These are phyloP conservation scores for Edolisoma coerulescens DNA, from an alignment of 2,113 vertebrate genomes.

Conservation along the genomic window DNA sequence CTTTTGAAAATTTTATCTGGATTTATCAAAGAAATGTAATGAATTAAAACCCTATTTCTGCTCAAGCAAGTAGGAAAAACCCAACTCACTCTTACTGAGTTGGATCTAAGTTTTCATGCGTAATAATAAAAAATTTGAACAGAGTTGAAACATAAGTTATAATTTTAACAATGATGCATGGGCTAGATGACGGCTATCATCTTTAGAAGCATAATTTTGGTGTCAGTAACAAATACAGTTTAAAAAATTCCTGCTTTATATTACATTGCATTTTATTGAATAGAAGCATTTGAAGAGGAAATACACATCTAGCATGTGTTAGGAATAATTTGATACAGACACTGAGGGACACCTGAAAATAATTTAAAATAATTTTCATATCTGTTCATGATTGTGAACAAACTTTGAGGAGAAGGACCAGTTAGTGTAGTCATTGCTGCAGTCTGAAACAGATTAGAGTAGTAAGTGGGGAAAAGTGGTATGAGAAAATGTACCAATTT, in stretches of 20 bases:
- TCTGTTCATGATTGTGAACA: neutral
- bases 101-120: neutral
- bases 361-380: neutral
- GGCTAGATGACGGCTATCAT: neutral
- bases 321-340: neutral
- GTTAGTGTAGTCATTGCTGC: neutral
- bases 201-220: neutral
- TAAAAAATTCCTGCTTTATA: neutral
- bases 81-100: neutral
- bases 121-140: neutral
- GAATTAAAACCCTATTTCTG: neutral
- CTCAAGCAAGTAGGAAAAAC: neutral
- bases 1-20: neutral
- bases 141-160: neutral
- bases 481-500: neutral
- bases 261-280: neutral
- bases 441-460: neutral
- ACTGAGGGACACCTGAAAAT: neutral
- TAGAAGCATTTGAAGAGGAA: neutral
- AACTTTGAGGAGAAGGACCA: neutral
- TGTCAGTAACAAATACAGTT: neutral
- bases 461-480: neutral
- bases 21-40: neutral
- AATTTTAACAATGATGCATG: neutral
- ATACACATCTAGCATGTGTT: accelerated